These are phyloP conservation scores for Platycnemis pennipes DNA, from an alignment of 2,888 invertebrate species.

Conservation along the genomic window DNA sequence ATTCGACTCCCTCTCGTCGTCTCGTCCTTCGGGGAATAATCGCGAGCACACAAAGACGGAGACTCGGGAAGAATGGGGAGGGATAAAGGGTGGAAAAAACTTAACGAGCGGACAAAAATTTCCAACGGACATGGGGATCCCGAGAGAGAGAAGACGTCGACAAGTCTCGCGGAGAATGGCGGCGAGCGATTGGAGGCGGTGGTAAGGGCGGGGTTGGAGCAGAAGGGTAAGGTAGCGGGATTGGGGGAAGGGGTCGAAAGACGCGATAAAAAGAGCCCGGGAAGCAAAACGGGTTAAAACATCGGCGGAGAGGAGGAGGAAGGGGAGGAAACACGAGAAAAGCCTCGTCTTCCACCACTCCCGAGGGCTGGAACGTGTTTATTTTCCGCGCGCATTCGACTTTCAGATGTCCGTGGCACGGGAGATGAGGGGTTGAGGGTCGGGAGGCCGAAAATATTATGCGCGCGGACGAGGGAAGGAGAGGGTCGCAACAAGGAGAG, in stretches of 20 bases:
- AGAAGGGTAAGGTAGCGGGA: not conserved
- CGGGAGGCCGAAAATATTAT: not conserved
- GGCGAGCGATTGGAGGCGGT: not conserved
- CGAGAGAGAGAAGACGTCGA: slow-evolving; percentile 40
- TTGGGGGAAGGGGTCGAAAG: not conserved
- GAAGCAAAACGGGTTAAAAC: not conserved
- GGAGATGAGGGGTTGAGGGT: not conserved
- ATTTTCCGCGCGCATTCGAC: not conserved
- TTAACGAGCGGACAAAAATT: slow-evolving; percentile 14
- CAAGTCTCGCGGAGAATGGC: slow-evolving; percentile 4
- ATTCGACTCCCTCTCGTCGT: not conserved
- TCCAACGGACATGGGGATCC: not conserved
- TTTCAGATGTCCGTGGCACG: not conserved
- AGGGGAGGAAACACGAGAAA: not conserved
- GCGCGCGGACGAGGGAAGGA: not conserved
- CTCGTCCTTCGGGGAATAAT: not conserved
- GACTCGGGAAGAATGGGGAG: not conserved
- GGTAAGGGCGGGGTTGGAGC: not conserved
- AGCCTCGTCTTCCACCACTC: not conserved
- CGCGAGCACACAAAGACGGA: not conserved
- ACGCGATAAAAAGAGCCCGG: not conserved
- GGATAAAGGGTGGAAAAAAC: not conserved
- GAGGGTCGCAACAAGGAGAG: not conserved
- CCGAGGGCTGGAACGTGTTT: not conserved
- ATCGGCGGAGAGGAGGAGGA: not conserved